Conservation (phyloP, 1,140 invertebrate genomes). For the Diorhabda carinulata region DNA sequence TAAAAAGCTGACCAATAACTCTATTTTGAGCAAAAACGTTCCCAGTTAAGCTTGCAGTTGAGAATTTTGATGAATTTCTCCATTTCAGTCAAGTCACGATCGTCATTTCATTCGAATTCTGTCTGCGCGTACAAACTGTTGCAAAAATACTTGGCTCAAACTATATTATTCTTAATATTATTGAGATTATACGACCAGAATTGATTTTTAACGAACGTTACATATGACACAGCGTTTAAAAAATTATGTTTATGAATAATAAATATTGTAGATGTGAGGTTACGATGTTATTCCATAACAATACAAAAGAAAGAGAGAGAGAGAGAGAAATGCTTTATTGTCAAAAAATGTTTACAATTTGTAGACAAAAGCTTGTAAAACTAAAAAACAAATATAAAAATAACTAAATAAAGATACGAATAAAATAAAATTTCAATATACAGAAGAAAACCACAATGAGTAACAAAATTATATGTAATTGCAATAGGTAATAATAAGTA, state of each 20-base stretch:
- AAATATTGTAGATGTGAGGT: background rate
- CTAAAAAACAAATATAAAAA: too few relatives aligned
- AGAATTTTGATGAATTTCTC: constrained; percentile 2
- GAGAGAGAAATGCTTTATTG: too few relatives aligned
- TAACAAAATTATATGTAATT: too few relatives aligned
- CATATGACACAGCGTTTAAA: constrained; percentile 3
- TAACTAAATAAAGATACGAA: too few relatives aligned
- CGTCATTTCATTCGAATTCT: constrained; percentile 17
- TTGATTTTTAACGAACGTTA: constrained; percentile 10
- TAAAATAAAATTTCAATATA: too few relatives aligned
- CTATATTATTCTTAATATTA: constrained; percentile 17
- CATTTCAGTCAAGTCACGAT: constrained; percentile 13
- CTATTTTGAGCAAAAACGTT: constrained; percentile 2
- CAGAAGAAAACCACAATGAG: too few relatives aligned
- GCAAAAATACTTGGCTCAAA: constrained; percentile 15
- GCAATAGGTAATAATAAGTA: too few relatives aligned
- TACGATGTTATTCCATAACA: too few relatives aligned
- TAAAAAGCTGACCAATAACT: constrained; percentile 1
- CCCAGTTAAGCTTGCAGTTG: background rate
- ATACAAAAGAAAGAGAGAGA: too few relatives aligned
- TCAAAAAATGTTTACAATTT: too few relatives aligned
- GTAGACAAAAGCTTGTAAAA: too few relatives aligned
- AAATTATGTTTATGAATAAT: background rate
- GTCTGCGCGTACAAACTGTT: constrained; percentile 12
- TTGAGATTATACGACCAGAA: constrained; percentile 15